phyloP scores from a whole-genome alignment of 2,888 invertebrate species.

The Harpalus rubripes region DNA sequence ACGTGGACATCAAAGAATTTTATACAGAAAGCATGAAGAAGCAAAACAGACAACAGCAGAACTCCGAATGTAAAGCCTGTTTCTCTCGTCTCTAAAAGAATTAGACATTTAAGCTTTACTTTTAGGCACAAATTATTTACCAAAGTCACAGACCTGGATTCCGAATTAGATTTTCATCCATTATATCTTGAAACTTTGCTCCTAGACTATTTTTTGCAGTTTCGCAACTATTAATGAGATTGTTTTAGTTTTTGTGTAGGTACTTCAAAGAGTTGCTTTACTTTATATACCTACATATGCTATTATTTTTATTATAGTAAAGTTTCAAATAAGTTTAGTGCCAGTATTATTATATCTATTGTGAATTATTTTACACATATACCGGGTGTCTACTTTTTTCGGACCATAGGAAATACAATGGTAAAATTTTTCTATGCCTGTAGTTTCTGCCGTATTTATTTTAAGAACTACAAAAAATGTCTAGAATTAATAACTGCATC shows the following conservation, averaged over 20 bases:
- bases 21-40: slow-evolving; percentile 10
- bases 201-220: neutral
- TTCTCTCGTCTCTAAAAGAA: slow-evolving; percentile 15
- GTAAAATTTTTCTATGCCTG: too few relatives aligned
- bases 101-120: slow-evolving; percentile 1
- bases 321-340: too few relatives aligned
- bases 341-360: too few relatives aligned
- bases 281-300: too few relatives aligned
- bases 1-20: slow-evolving; percentile 42
- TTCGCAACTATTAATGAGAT: neutral
- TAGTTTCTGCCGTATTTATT: too few relatives aligned
- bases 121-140: slow-evolving; percentile 5
- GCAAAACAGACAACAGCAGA: neutral
- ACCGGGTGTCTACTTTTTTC: too few relatives aligned
- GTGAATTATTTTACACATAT: too few relatives aligned
- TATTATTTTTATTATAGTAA: too few relatives aligned
- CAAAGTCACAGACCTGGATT: neutral
- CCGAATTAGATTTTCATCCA: neutral
- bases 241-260: neutral
- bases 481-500: too few relatives aligned
- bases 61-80: neutral
- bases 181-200: neutral
- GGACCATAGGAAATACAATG: too few relatives aligned
- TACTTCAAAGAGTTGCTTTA: neutral
- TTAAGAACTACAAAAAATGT: too few relatives aligned